Evolutionary conservation across 2,113 vertebrate species (phyloP).

Genomic region (Phyllopteryx taeniolatus): DNA sequence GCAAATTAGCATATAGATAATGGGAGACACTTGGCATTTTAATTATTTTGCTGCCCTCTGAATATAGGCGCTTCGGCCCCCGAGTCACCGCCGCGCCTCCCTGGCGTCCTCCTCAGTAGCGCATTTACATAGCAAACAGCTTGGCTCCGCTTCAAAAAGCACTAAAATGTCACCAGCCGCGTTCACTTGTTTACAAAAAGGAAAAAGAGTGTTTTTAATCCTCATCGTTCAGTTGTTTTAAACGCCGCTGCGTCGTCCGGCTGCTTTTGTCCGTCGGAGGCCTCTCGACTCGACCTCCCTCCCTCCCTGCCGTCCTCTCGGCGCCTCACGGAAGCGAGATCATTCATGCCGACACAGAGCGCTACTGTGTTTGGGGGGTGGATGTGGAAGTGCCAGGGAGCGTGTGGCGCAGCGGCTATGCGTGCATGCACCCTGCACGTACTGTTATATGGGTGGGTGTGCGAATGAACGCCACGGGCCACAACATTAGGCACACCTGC

Average conservation of each 20-base stretch:
- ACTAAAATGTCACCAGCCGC: constrained; percentile 47
- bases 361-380: constrained; percentile 51
- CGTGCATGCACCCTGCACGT: constrained; percentile 22
- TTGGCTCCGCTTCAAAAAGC: constrained; percentile 51
- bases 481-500: background rate
- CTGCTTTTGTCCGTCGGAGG: constrained; percentile 31
- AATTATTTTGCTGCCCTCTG: constrained; percentile 68
- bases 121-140: constrained; percentile 59
- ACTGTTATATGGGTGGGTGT: constrained; percentile 17
- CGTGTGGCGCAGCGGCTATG: constrained; percentile 48
- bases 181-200: background rate
- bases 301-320: constrained; percentile 28
- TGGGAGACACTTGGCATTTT: constrained; percentile 68
- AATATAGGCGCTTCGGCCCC: constrained; percentile 52
- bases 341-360: constrained; percentile 69
- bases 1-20: constrained; percentile 73
- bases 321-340: constrained; percentile 58
- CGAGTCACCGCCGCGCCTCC: constrained; percentile 52
- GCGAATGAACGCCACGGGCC: constrained; percentile 2
- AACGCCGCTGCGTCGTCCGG: too few species aligned
- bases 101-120: constrained; percentile 52
- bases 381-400: constrained; percentile 59
- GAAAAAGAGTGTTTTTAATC: constrained; percentile 1
- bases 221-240: background rate
- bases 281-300: constrained; percentile 18